Evolutionary conservation across 2,888 invertebrate species (phyloP).

Genomic region (Himalopsyche kuldschensis): DNA sequence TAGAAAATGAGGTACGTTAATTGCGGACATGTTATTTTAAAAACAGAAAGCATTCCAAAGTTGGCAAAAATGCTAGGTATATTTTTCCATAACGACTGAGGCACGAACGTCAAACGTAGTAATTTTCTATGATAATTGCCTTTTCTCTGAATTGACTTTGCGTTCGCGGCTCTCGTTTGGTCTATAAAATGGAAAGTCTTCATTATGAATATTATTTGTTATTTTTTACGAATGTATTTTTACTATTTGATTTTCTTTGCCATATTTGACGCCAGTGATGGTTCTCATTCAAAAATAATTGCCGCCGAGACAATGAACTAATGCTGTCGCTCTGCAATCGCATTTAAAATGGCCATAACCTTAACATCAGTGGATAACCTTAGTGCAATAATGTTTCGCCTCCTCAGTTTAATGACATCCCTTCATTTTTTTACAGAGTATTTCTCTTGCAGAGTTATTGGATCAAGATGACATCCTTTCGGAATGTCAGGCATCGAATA

Average conservation of each 20-base stretch:
- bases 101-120: slow-evolving; percentile 22
- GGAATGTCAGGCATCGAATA: slow-evolving; percentile 92
- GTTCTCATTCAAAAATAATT: neutral
- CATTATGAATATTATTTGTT: neutral
- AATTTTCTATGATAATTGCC: slow-evolving; percentile 21
- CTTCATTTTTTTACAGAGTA: slow-evolving; percentile 69
- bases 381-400: neutral
- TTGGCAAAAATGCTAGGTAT: slow-evolving; percentile 53
- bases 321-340: no score
- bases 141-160: neutral
- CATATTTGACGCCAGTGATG: neutral
- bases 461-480: slow-evolving; percentile 94
- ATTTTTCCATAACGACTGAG: slow-evolving; percentile 44
- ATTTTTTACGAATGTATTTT: neutral
- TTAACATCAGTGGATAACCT: no score
- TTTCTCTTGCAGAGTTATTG: slow-evolving; percentile 85
- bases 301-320: no score
- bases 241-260: neutral
- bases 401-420: neutral
- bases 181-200: neutral
- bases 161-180: neutral
- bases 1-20: slow-evolving; percentile 71
- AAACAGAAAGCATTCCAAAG: slow-evolving; percentile 21
- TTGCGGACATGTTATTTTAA: slow-evolving; percentile 26
- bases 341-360: no score